Evolutionary conservation across 2,888 invertebrate genomes (phyloP).

Genomic region (Strigamia transsilvanica): DNA sequence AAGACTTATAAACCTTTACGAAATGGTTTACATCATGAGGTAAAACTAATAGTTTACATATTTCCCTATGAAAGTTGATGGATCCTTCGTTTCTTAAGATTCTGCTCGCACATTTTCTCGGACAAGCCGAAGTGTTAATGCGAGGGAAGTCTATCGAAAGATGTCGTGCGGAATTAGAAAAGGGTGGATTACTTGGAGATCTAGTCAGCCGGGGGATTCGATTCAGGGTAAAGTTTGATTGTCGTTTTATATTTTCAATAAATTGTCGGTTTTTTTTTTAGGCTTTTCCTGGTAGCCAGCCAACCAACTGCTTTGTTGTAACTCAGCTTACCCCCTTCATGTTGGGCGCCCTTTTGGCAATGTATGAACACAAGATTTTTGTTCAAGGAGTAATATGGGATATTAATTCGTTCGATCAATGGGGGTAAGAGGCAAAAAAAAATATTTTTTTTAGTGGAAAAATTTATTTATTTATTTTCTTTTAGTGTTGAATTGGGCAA

Average conservation of each 20-base stretch:
- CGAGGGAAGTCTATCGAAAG: slow-evolving; percentile 73
- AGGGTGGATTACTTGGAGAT: slow-evolving; percentile 79
- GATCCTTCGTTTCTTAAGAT: slow-evolving; percentile 68
- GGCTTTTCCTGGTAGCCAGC: slow-evolving; percentile 77
- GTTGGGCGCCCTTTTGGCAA: slow-evolving; percentile 71
- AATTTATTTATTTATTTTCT: not conserved
- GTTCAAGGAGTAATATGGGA: slow-evolving; percentile 99
- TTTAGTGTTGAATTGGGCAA: slow-evolving; percentile 93
- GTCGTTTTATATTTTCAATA: too few relatives aligned
- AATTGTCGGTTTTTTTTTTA: slow-evolving; percentile 65
- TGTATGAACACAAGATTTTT: slow-evolving; percentile 99
- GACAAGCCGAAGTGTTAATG: slow-evolving; percentile 98
- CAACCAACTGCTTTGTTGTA: slow-evolving; percentile 2
- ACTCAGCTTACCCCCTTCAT: slow-evolving; percentile 10
- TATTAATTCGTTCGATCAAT: slow-evolving; percentile 99
- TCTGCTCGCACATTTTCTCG: slow-evolving; percentile 93
- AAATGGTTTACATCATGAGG: slow-evolving; percentile 85
- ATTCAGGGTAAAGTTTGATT: slow-evolving; percentile 18
- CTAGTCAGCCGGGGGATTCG: slow-evolving; percentile 66
- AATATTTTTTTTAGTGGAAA: not conserved
- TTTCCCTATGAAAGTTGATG: not conserved
- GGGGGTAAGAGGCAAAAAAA: slow-evolving; percentile 77
- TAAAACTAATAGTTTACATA: slow-evolving; percentile 58
- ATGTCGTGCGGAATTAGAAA: slow-evolving; percentile 81
- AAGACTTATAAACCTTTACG: slow-evolving; percentile 87